These are phyloP conservation scores for Lithophane semibrunnea DNA, from an alignment of 2,888 invertebrate genomes.

Conservation along the genomic window DNA sequence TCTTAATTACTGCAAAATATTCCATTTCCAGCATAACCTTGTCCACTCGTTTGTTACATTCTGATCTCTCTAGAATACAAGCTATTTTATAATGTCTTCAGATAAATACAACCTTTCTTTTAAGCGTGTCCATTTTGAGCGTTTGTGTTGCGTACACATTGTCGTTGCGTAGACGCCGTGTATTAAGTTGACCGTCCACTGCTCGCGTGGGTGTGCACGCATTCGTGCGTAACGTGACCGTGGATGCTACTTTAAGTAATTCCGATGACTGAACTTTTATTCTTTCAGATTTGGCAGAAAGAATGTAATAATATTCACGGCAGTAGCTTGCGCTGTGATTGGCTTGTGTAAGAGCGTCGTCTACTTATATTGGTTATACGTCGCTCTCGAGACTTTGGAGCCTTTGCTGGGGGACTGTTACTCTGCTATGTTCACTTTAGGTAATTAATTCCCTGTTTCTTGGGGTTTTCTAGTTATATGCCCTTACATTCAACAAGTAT, in stretches of 20 bases:
- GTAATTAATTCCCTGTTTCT: constrained; percentile 45
- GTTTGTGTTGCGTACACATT: background rate
- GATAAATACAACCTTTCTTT: background rate
- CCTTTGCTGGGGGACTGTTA: constrained; percentile 72
- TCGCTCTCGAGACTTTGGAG: constrained; percentile 68
- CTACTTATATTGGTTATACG: constrained; percentile 57
- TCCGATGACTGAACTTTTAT: background rate
- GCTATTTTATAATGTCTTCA: background rate
- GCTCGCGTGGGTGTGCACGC: too few relatives aligned
- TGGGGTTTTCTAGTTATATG: background rate
- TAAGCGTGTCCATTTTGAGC: background rate
- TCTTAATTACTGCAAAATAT: constrained; percentile 15
- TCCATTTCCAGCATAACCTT: background rate
- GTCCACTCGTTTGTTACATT: too few relatives aligned
- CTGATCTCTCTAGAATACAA: background rate
- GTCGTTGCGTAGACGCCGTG: background rate
- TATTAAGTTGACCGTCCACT: background rate
- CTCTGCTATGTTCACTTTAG: constrained; percentile 71
- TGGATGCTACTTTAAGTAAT: background rate
- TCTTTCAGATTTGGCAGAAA: constrained; percentile 60
- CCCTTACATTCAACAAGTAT: too few relatives aligned
- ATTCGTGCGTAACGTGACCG: background rate
- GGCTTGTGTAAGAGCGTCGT: constrained; percentile 55
- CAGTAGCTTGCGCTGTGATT: constrained; percentile 41
- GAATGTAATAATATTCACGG: constrained; percentile 36